These are phyloP conservation scores for Didymodactylos carnosus DNA, from an alignment of 2,888 invertebrate species.

Conservation along the genomic window DNA sequence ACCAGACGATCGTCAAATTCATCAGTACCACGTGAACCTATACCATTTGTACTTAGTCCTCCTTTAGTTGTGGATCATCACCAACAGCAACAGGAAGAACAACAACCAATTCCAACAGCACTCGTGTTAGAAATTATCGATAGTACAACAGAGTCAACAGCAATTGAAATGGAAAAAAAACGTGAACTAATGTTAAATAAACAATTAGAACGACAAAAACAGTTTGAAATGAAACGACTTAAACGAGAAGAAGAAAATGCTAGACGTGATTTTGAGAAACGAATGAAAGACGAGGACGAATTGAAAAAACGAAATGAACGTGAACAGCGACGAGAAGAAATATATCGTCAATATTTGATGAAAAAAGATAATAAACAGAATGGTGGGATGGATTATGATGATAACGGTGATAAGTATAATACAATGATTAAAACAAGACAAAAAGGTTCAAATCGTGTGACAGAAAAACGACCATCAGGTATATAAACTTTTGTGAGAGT, in stretches of 20 bases:
- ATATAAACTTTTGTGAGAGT: neutral
- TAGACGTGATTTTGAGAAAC: neutral
- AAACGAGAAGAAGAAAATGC: neutral
- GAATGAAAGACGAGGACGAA: neutral
- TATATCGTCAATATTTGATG: neutral
- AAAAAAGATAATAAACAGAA: neutral
- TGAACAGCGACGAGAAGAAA: neutral
- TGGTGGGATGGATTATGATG: no score
- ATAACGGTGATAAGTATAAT: neutral
- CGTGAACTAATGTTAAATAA: neutral
- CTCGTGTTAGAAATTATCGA: neutral
- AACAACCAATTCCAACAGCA: neutral
- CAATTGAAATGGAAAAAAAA: neutral
- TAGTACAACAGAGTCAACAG: neutral
- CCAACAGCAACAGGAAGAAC: neutral
- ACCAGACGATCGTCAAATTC: neutral
- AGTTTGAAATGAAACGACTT: neutral
- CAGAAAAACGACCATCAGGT: neutral
- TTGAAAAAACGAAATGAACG: neutral
- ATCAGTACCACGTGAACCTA: neutral
- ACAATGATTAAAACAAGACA: neutral
- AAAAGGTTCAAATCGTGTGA: neutral
- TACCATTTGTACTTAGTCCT: no score
- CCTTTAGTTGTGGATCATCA: no score
- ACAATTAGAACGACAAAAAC: neutral